Percentiles rank a stretch among this genome's conserved stretches.
These are phyloP conservation scores for Polydrusus cervinus DNA, from an alignment of 2,888 invertebrate species.

Conservation along the genomic window DNA sequence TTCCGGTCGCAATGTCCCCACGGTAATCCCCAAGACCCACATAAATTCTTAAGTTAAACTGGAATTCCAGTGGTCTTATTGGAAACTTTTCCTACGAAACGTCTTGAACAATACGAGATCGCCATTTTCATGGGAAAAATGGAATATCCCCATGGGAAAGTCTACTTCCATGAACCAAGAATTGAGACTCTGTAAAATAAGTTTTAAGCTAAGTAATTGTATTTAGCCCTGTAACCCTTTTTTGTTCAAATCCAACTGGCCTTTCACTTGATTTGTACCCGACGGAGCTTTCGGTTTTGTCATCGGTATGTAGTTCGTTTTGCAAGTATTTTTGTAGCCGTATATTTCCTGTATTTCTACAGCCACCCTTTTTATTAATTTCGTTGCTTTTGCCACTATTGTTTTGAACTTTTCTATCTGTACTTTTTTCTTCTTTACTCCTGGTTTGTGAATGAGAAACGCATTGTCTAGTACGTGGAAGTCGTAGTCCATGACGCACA, in stretches of 20 bases:
- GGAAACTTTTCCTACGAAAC: too few relatives aligned
- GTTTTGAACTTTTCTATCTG: slow-evolving; percentile 57
- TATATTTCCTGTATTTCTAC: slow-evolving; percentile 56
- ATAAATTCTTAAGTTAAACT: too few relatives aligned
- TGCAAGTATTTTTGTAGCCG: slow-evolving; percentile 56
- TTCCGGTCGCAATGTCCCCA: too few relatives aligned
- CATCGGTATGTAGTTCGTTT: not conserved
- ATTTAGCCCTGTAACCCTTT: too few relatives aligned
- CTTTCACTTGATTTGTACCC: not conserved
- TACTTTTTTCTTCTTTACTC: slow-evolving; percentile 61
- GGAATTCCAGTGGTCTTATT: too few relatives aligned
- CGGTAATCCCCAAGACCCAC: too few relatives aligned
- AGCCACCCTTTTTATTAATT: slow-evolving; percentile 53
- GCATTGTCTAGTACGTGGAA: slow-evolving; percentile 62
- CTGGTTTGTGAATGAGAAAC: slow-evolving; percentile 62
- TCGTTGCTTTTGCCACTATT: slow-evolving; percentile 52
- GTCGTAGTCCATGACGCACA: slow-evolving; percentile 61
- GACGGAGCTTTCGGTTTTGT: not conserved
- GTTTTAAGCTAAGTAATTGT: too few relatives aligned
- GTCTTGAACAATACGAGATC: too few relatives aligned
- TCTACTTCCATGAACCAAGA: too few relatives aligned
- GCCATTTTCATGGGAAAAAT: too few relatives aligned
- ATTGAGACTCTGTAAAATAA: too few relatives aligned
- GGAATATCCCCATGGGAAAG: too few relatives aligned
- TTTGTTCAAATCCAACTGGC: not conserved